Conservation (phyloP, 2,797 vertebrate species). For the Rousettus madagascariensis region DNA sequence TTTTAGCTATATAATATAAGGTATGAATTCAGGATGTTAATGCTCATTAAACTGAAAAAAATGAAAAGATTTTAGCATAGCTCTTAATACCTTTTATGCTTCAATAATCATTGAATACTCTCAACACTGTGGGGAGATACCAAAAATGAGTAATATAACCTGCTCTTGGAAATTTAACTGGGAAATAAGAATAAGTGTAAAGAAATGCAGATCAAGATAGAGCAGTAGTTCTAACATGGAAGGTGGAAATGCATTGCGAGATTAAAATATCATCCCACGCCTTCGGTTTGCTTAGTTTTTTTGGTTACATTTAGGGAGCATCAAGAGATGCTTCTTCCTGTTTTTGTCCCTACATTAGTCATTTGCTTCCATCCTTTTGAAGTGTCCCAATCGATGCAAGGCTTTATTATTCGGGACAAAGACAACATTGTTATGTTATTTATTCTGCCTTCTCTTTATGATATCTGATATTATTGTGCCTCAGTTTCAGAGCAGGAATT, state of each 20-base stretch:
- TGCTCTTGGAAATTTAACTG: background rate
- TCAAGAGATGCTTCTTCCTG: background rate
- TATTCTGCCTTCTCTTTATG: background rate
- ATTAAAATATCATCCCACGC: background rate
- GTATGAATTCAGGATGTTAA: background rate
- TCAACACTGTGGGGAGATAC: background rate
- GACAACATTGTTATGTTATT: background rate
- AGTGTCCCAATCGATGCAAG: background rate
- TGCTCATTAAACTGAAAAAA: conserved; percentile 20
- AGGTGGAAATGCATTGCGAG: background rate
- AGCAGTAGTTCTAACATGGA: background rate
- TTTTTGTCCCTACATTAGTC: background rate
- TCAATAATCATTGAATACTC: background rate
- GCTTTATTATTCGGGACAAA: background rate
- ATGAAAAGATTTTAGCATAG: background rate
- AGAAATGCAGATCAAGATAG: background rate
- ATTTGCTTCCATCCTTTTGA: background rate
- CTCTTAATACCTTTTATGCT: conserved; percentile 9
- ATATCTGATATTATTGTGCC: background rate
- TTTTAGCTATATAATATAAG: background rate
- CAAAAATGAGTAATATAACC: background rate
- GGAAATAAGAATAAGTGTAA: background rate
- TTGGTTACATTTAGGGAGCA: background rate
- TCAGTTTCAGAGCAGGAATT: conserved; percentile 10
- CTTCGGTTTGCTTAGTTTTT: background rate